These are phyloP conservation scores for Chironomus tentans DNA, from an alignment of 2,888 invertebrate genomes.

Conservation along the genomic window DNA sequence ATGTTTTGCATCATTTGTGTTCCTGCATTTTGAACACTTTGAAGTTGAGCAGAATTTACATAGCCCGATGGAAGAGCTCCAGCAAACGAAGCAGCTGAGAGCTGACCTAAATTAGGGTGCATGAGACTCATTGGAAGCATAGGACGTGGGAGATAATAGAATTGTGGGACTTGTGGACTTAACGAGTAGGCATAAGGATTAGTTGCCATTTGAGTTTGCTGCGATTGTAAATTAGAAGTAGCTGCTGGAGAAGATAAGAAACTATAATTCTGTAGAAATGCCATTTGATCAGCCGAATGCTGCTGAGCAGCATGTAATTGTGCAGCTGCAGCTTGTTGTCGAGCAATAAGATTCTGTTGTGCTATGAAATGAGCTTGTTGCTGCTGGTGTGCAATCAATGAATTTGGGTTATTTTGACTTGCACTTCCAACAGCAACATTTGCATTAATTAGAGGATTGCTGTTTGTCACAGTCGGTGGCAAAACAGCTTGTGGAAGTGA, in stretches of 20 bases:
- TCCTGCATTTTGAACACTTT: neutral
- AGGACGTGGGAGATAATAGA: conserved; percentile 29
- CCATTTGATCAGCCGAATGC: conserved; percentile 41
- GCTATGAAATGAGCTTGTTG: conserved; percentile 55
- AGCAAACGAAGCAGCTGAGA: neutral
- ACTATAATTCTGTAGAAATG: conserved; percentile 33
- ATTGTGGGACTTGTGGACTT: conserved; percentile 34
- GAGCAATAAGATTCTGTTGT: conserved; percentile 57
- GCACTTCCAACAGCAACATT: conserved; percentile 15
- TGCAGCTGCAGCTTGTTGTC: conserved; percentile 54
- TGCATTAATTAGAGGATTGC: neutral
- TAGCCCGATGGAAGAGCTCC: neutral
- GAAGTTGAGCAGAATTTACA: neutral
- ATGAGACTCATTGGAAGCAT: conserved; percentile 16
- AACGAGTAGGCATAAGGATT: conserved; percentile 36
- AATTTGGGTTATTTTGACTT: conserved; percentile 38
- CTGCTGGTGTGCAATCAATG: conserved; percentile 47
- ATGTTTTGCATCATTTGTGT: conserved; percentile 1
- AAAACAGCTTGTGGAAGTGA: neutral
- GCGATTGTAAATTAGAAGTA: conserved; percentile 30
- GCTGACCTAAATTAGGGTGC: neutral
- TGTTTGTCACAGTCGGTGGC: neutral
- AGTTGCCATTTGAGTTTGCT: conserved; percentile 32
- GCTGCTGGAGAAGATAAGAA: conserved; percentile 23
- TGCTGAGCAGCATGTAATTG: conserved; percentile 32